Evolutionary conservation across 64 coral and sea anemone genomes (phyloP).

Genomic region (Acropora tenuis): DNA sequence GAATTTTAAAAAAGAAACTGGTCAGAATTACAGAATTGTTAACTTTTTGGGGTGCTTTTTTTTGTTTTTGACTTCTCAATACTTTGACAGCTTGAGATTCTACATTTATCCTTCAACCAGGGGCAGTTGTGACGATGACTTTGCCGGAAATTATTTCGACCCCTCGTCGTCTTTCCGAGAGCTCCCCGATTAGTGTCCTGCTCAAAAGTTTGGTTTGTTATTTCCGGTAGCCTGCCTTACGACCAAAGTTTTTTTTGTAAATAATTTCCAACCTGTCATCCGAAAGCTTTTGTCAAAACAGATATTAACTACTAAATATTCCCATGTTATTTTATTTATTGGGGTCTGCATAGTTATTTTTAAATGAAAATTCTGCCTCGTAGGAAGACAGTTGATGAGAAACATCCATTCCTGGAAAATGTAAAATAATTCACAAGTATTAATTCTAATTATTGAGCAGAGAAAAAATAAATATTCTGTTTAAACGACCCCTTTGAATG

Average conservation of each 20-base stretch:
- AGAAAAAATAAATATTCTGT: neutral
- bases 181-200: neutral
- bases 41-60: neutral
- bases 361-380: neutral
- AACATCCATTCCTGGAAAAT: neutral
- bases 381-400: neutral
- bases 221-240: neutral
- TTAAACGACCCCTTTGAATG: too few species aligned
- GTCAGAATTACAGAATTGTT: neutral
- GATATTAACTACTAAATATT: neutral
- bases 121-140: too few species aligned
- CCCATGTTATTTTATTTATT: constrained; percentile 41
- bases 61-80: neutral
- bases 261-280: constrained; percentile 4
- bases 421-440: constrained; percentile 8
- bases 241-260: constrained; percentile 8
- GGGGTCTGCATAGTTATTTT: neutral
- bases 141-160: too few species aligned
- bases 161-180: too few species aligned
- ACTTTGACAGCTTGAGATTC: too few species aligned
- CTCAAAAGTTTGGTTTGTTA: neutral
- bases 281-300: neutral
- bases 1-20: neutral
- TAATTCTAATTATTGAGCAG: neutral
- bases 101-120: too few species aligned